A percentile compares a stretch with the other conserved stretches of the same genome.
These are phyloP conservation scores for Rallus limicola DNA, from an alignment of 2,113 vertebrate genomes.

Conservation along the genomic window DNA sequence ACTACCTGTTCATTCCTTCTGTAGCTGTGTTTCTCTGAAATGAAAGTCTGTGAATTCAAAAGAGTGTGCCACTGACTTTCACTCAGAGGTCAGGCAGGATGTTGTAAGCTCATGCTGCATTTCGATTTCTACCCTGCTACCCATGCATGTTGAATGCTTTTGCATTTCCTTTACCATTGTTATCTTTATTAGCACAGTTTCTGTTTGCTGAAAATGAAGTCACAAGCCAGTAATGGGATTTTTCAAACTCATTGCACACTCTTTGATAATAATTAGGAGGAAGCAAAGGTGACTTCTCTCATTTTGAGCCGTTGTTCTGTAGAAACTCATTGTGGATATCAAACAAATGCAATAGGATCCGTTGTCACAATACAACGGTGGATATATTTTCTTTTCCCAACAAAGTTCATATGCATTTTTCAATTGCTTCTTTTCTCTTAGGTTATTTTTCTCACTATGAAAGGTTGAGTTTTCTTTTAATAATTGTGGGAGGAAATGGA, in stretches of 20 bases:
- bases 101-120: neutral
- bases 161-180: neutral
- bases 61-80: neutral
- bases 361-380: neutral
- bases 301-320: neutral
- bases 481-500: neutral
- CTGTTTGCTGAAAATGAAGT: neutral
- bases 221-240: neutral
- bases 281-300: conserved; percentile 3
- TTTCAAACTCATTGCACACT: neutral
- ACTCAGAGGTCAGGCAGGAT: neutral
- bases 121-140: neutral
- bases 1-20: neutral
- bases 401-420: neutral
- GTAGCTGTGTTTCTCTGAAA: neutral
- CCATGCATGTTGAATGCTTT: neutral
- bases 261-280: neutral
- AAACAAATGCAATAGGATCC: neutral
- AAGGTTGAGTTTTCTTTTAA: neutral
- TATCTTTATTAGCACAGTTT: neutral
- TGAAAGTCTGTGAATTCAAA: neutral
- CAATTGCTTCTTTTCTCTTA: neutral
- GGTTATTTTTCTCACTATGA: neutral
- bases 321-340: neutral
- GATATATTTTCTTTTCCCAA: neutral